A percentile compares a stretch with the other conserved stretches of the same genome.
These are phyloP conservation scores for Eretmocerus hayati DNA, from an alignment of 2,888 invertebrate species.

Conservation along the genomic window DNA sequence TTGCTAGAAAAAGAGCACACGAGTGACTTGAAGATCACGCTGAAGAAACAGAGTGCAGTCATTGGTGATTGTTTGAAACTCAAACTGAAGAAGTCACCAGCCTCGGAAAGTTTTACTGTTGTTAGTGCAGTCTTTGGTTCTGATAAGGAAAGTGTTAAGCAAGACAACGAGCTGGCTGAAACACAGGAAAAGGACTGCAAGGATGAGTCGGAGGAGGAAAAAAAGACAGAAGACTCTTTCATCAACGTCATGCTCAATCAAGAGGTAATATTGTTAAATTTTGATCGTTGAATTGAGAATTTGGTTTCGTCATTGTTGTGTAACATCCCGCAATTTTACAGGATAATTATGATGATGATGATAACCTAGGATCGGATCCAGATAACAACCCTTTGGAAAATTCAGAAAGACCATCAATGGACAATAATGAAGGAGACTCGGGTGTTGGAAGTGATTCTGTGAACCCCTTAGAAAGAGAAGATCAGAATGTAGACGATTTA, in stretches of 20 bases:
- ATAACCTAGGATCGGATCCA: constrained; percentile 31
- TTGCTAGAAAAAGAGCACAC: constrained; percentile 36
- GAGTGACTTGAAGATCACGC: constrained; percentile 39
- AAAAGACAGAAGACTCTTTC: constrained; percentile 32
- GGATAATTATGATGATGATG: constrained; percentile 33
- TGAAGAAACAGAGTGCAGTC: constrained; percentile 35
- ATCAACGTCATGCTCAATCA: constrained; percentile 43
- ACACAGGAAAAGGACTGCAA: constrained; percentile 36
- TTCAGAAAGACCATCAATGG: constrained; percentile 36
- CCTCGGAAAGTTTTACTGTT: constrained; percentile 38
- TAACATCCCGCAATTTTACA: constrained; percentile 13
- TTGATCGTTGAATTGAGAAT: no score
- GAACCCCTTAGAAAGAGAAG: constrained; percentile 42
- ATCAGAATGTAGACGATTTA: constrained; percentile 42
- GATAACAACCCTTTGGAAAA: constrained; percentile 38
- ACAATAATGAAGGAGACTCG: constrained; percentile 43
- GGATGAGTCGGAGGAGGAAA: constrained; percentile 33
- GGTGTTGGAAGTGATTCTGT: constrained; percentile 46
- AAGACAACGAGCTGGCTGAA: constrained; percentile 35
- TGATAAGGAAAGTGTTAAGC: constrained; percentile 11
- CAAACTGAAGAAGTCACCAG: constrained; percentile 38
- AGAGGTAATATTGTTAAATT: constrained; percentile 30
- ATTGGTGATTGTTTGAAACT: constrained; percentile 34
- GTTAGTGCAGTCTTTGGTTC: constrained; percentile 33
- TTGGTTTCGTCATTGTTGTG: no score